Conservation (phyloP, 1,140 invertebrate species). For the Nephila pilipes region DNA sequence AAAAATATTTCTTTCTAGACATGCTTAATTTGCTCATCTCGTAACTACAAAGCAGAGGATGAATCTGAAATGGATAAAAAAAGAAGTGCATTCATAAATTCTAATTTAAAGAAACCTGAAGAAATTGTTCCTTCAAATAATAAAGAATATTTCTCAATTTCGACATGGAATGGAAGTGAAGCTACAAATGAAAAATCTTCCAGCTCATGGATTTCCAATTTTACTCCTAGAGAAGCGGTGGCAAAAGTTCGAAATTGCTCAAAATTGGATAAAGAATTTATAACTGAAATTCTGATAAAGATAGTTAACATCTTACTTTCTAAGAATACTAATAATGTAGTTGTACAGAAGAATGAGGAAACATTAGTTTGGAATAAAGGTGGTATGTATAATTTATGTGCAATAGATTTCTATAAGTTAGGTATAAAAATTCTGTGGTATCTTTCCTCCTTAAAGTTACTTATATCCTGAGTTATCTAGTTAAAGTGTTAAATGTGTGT, state of each 20-base stretch:
- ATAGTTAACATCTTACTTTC: slow-evolving; percentile 84
- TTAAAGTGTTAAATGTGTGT: no score
- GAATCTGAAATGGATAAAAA: slow-evolving; percentile 78
- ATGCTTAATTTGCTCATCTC: slow-evolving; percentile 88
- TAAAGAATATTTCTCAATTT: not conserved
- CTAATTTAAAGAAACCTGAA: slow-evolving; percentile 34
- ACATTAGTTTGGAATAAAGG: slow-evolving; percentile 85
- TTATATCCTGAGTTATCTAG: no score
- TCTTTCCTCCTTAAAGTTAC: no score
- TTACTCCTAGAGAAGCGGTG: slow-evolving; percentile 85
- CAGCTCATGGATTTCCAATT: slow-evolving; percentile 80
- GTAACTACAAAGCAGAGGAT: slow-evolving; percentile 81
- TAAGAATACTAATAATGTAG: slow-evolving; percentile 81
- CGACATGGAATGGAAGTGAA: not conserved
- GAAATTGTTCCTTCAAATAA: not conserved
- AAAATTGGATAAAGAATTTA: slow-evolving; percentile 86
- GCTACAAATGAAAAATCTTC: not conserved
- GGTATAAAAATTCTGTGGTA: no score
- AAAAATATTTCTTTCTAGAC: slow-evolving; percentile 81
- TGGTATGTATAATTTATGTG: slow-evolving; percentile 79
- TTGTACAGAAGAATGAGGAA: slow-evolving; percentile 78
- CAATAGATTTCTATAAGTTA: no score
- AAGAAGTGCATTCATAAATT: slow-evolving; percentile 64
- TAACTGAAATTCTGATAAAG: slow-evolving; percentile 85
- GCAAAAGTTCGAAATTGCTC: slow-evolving; percentile 94